Conservation (phyloP, 2,113 vertebrate genomes). For the Pavo muticus region DNA sequence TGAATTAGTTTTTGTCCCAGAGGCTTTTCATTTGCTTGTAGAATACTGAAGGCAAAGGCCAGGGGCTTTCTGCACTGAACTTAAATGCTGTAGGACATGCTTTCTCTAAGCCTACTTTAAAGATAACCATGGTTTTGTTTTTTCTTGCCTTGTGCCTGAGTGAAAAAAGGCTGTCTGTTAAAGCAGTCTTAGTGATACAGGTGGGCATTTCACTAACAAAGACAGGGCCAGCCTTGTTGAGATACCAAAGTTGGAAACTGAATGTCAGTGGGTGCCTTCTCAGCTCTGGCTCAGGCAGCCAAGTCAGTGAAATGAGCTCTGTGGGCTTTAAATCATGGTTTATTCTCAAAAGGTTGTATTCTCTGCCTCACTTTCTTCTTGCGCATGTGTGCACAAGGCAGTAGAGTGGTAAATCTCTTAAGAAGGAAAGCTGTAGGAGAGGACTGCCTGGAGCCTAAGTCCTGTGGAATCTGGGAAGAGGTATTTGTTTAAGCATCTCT, state of each 20-base stretch:
- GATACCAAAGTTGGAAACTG: not conserved
- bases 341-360: not conserved
- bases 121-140: not conserved
- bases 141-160: not conserved
- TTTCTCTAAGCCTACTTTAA: not conserved
- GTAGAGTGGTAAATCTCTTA: not conserved
- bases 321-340: not conserved
- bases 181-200: not conserved
- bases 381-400: not conserved
- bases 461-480: not conserved
- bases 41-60: not conserved
- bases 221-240: not conserved
- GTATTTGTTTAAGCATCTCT: constrained; percentile 34
- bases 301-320: not conserved
- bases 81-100: not conserved
- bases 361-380: not conserved
- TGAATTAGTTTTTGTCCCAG: not conserved
- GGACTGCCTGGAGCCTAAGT: not conserved
- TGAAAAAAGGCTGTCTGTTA: not conserved
- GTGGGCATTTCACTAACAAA: not conserved
- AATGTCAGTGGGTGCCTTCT: not conserved
- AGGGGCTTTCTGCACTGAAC: not conserved
- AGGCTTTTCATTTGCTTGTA: not conserved
- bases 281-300: not conserved
- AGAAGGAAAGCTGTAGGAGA: not conserved